A percentile compares a stretch with the other conserved stretches of the same genome.
Conservation (phyloP, 1,140 invertebrate species). For the Teleogryllus occipitalis region DNA sequence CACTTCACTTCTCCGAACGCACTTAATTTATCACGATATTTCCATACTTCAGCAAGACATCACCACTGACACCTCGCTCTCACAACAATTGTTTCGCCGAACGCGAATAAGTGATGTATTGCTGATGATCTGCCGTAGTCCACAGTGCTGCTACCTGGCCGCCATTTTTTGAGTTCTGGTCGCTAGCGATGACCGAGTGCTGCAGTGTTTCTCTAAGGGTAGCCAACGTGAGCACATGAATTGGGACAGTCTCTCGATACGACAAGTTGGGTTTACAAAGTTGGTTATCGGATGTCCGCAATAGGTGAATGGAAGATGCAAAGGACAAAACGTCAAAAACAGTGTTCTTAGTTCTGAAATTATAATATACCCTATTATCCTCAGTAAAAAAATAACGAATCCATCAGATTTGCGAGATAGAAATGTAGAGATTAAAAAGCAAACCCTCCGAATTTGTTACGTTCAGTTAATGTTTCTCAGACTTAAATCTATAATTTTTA, state of each 20-base stretch:
- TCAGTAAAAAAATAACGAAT: too few relatives aligned
- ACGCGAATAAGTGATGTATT: neutral
- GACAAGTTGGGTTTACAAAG: neutral
- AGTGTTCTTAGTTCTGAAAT: too few relatives aligned
- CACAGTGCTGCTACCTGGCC: neutral
- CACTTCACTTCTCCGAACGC: neutral
- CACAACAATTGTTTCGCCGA: slow-evolving; percentile 3
- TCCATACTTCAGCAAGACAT: neutral
- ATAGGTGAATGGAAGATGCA: too few relatives aligned
- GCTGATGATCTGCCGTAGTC: slow-evolving; percentile 3
- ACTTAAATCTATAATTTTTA: too few relatives aligned
- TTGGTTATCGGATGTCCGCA: neutral
- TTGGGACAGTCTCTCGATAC: neutral
- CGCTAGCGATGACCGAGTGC: neutral
- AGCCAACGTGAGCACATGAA: neutral
- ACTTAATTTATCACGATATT: neutral
- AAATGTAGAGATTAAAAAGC: too few relatives aligned
- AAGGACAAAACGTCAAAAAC: too few relatives aligned
- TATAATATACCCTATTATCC: too few relatives aligned
- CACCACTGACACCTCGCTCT: neutral
- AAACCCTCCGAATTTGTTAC: too few relatives aligned
- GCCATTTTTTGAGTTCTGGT: neutral
- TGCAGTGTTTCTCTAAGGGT: neutral
- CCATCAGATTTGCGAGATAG: too few relatives aligned
- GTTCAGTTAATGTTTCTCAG: too few relatives aligned